Conservation (phyloP, 2,888 invertebrate genomes). For the Ophioninae sp. region DNA sequence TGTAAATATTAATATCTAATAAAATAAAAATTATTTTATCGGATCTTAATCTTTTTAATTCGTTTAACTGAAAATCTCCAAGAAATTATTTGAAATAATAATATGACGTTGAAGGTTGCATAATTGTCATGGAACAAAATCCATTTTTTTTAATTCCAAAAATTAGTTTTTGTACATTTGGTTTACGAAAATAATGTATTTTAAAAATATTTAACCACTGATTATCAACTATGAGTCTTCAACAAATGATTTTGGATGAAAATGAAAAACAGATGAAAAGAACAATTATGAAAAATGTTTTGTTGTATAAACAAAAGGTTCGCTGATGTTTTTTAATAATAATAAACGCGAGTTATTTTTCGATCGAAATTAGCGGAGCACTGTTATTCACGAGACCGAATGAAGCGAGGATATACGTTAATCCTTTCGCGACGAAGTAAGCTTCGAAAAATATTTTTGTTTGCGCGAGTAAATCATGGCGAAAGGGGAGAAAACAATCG, state of each 20-base stretch:
- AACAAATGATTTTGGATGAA: too few relatives aligned
- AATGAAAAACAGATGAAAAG: too few relatives aligned
- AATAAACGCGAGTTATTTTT: not conserved
- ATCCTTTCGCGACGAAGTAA: constrained; percentile 29
- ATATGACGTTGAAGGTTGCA: not conserved
- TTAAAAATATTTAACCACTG: too few relatives aligned
- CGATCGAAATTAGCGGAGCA: not conserved
- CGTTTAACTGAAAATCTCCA: too few relatives aligned
- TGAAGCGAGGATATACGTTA: constrained; percentile 20
- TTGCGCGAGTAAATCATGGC: not conserved
- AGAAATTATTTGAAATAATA: too few relatives aligned
- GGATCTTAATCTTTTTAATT: too few relatives aligned
- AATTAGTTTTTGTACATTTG: too few relatives aligned
- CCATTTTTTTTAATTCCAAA: too few relatives aligned
- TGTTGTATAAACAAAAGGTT: not conserved
- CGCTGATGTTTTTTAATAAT: not conserved
- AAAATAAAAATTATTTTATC: too few relatives aligned
- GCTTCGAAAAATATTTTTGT: constrained; percentile 33
- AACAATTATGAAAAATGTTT: not conserved
- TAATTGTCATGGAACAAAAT: not conserved
- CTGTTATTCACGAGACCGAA: not conserved
- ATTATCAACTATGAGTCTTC: too few relatives aligned
- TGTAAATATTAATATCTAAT: too few relatives aligned
- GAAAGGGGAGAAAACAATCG: constrained; percentile 18
- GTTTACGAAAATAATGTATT: too few relatives aligned